These are phyloP conservation scores for Stichopus chloronotus DNA, from an alignment of 35 echinoderm and acorn worm species.

Conservation along the genomic window DNA sequence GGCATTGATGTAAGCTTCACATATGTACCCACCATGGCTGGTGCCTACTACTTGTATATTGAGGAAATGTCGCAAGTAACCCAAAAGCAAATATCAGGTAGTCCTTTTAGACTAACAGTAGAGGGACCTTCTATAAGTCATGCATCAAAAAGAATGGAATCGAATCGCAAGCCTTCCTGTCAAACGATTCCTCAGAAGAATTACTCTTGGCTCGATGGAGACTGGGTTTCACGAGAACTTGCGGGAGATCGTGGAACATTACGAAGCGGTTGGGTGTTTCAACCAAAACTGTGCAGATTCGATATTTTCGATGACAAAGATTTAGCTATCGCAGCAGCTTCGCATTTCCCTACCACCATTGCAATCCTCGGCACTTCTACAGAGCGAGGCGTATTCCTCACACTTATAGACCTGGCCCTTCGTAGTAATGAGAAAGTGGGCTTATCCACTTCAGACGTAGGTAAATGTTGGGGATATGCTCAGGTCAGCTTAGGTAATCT, in stretches of 20 bases:
- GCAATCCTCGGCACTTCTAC: constrained; percentile 18
- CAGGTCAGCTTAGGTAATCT: constrained; percentile 27
- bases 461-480: constrained; percentile 44
- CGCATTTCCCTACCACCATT: background rate
- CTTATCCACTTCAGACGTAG: background rate
- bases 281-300: constrained; percentile 24
- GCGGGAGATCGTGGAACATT: constrained; percentile 12
- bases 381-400: constrained; percentile 35
- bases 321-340: background rate
- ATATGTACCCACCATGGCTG: background rate
- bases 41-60: background rate
- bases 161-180: background rate
- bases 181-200: constrained; percentile 12
- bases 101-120: constrained; percentile 34
- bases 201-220: constrained; percentile 5
- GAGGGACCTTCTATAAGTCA: background rate
- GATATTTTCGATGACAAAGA: constrained; percentile 26
- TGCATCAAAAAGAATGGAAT: background rate
- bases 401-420: constrained; percentile 18
- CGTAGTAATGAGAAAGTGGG: background rate
- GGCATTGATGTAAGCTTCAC: background rate
- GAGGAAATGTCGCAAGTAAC: background rate
- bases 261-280: constrained; percentile 49
- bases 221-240: background rate
- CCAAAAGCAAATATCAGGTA: constrained; percentile 23